Conservation (phyloP, 2,888 invertebrate genomes). For the Nemurella pictetii region DNA sequence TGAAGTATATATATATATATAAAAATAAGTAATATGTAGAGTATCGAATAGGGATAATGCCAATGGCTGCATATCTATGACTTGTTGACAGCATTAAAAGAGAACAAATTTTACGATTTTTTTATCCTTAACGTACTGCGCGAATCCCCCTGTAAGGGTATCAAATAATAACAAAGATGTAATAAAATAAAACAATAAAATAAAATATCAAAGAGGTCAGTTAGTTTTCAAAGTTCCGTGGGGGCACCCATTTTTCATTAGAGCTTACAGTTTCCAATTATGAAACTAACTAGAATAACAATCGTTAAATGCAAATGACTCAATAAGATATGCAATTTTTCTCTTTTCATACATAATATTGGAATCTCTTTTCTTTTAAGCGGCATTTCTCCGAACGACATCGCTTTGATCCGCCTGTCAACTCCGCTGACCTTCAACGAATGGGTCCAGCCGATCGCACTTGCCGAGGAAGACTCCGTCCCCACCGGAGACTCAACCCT, state of each 20-base stretch:
- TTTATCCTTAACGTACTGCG: no score
- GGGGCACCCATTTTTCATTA: not conserved
- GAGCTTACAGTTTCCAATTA: not conserved
- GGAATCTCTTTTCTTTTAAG: conserved; percentile 44
- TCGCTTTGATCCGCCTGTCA: conserved; percentile 65
- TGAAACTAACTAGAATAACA: no score
- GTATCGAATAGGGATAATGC: no score
- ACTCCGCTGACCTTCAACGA: conserved; percentile 57
- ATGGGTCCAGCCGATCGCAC: conserved; percentile 59
- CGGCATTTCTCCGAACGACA: conserved; percentile 62
- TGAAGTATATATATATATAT: no score
- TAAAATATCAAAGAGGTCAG: not conserved
- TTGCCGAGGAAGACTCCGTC: conserved; percentile 59
- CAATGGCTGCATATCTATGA: no score
- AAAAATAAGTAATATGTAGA: no score
- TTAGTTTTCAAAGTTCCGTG: not conserved
- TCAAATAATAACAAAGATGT: no score
- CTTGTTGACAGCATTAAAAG: no score
- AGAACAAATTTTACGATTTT: no score
- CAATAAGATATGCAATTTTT: not conserved
- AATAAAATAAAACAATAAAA: not conserved
- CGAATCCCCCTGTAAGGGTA: no score
- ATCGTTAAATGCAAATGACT: no score
- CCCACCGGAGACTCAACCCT: conserved; percentile 51
- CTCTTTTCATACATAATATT: not conserved